Conservation (phyloP, 2,888 invertebrate species). For the Amiota communis region DNA sequence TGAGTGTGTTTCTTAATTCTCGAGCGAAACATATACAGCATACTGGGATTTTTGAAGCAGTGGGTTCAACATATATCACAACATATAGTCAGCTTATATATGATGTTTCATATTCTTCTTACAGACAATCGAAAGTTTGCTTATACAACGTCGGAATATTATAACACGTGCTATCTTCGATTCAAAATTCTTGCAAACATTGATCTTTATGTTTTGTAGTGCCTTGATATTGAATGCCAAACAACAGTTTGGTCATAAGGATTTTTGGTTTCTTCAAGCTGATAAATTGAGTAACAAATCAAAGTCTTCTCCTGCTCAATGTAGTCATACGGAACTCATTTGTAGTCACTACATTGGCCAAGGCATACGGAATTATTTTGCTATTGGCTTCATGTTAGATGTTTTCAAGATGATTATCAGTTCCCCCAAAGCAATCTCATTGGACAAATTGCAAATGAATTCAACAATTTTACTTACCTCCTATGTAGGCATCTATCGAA, state of each 20-base stretch:
- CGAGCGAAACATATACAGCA: slow-evolving; percentile 53
- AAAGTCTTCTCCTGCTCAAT: neutral
- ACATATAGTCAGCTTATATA: neutral
- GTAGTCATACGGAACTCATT: slow-evolving; percentile 41
- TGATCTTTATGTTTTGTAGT: slow-evolving; percentile 65
- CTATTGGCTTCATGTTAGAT: slow-evolving; percentile 60
- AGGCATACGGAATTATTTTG: slow-evolving; percentile 57
- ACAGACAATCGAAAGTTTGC: slow-evolving; percentile 56
- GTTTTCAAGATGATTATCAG: slow-evolving; percentile 50
- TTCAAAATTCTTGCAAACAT: slow-evolving; percentile 51
- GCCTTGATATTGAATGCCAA: slow-evolving; percentile 56
- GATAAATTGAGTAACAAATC: slow-evolving; percentile 2
- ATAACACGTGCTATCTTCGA: slow-evolving; percentile 46
- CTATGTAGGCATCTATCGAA: slow-evolving; percentile 63
- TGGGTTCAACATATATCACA: slow-evolving; percentile 46
- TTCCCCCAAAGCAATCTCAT: slow-evolving; percentile 35
- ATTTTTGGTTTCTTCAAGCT: slow-evolving; percentile 62
- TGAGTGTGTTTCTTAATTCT: slow-evolving; percentile 37
- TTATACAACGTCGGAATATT: slow-evolving; percentile 49
- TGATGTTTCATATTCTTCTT: neutral
- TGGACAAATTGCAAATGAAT: slow-evolving; percentile 43
- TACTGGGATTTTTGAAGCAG: slow-evolving; percentile 59
- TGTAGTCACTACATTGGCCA: slow-evolving; percentile 42
- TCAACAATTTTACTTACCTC: slow-evolving; percentile 56
- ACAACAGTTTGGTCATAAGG: slow-evolving; percentile 41